Evolutionary conservation across 2,113 vertebrate species (phyloP), one percentile per base, ranked within the genome.

Genomic region (Nanger granti): DNA sequence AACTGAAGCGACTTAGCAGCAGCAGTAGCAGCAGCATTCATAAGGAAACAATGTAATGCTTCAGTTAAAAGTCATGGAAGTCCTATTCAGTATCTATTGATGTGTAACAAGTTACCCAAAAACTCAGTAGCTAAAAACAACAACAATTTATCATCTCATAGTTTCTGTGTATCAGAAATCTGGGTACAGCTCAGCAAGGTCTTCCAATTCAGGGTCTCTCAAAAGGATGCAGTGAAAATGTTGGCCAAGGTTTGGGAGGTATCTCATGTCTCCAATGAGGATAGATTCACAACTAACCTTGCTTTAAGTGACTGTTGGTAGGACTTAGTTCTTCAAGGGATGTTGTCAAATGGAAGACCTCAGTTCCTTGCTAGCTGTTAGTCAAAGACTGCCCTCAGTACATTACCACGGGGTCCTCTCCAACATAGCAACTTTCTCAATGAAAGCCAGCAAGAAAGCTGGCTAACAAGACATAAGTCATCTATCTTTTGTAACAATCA

Each of bases 401-500:
- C 14, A 17, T 89, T 92, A 20, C 1, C 34, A 29, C 4, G 28
- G 49, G 34, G 13, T 29, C 13, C 29, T 96, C n/a, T 93, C 20
- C 12, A 60, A 57, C 29, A 84, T 1, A 66, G 14, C 7, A 49
- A 54, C 10, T 90, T 66, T 20, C 37, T 73, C 62, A 17, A 54
- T 54, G 17, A 93, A 84, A 62, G n/a, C 12, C 4, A 95, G 11
- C 8, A 85, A 79, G 41, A 89, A 49, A 88, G 20, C 79, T 11
- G 29, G 13, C 18, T 54, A 55, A 26, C 13, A 94, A 93, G 5
- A 54, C 37, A 28, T 8, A 87, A 92, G 12, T 69, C 69, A 80
- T 57, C 11, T 7, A 34, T 94, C 29, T 92, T 79, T 92, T 95
- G 34, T 79, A 86, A 87, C 73, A 87, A n/a, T 73, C 41, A 92